Base-by-base conservation (phyloP, 2,113 vertebrate genomes). In the Boleophthalmus pectinirostris region DNA sequence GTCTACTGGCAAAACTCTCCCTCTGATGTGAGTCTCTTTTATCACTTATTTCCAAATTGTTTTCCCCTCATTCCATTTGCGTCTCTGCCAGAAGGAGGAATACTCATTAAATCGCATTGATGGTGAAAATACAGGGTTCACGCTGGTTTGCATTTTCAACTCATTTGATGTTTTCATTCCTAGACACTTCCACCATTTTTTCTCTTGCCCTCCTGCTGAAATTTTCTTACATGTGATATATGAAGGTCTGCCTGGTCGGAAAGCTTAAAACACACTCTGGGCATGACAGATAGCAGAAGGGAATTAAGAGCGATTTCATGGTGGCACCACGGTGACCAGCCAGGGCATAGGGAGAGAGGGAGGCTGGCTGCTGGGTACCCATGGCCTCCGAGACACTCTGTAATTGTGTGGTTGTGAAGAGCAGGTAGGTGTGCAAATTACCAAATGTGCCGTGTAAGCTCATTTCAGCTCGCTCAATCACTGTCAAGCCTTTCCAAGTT, bases 371-470 rank as follows among this genome's bases (percentile, higher is more conserved):
- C 68, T 23, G 85, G 81, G 74, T 82, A 77, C 81, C 53, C 73
- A 75, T 45, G 84, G 78, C 87, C 88, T 82, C 70, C 23, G 86
- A 90, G 89, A 92, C 89, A 72, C 85, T 84, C 67, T 74, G 88
- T 92, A 93, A 93, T 93, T 93, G 91, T 90, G 23, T 79, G 73
- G 82, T 90, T 92, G 90, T 93, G 92, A 94, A 92, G 91, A 93
- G 92, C 88, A 90, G 90, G 87, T 90, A 90, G 92, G 88, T 93
- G 93, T 93, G 92, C 89, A 94, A 94, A 94, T 93, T 87, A 92
- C 84, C 84, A 92, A 93, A 94, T 93, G 91, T 92, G 89, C 83
- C 91, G 72, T 93, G 86, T 90, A 90, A 92, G 91, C 82, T 88
- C 80, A 90, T 93, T 92, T 90, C 78, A 89, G 82, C 82, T 79